A percentile compares a stretch with the other conserved stretches of the same genome.
Evolutionary conservation across 2,888 invertebrate genomes (phyloP).

Genomic region (Sarcophaga variegata): DNA sequence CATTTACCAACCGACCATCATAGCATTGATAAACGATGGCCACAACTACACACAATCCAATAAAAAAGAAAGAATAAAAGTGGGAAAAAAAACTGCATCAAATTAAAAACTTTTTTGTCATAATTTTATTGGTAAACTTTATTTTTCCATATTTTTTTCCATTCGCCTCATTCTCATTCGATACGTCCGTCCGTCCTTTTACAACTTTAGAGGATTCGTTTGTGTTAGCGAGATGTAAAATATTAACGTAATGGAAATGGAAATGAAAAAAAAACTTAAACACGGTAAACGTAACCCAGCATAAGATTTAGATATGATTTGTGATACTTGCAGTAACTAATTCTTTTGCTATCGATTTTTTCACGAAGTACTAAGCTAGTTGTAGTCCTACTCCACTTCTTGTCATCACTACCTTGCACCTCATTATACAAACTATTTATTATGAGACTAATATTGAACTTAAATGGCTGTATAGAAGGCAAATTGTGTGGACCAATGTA

Average conservation of each 20-base stretch:
- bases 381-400: too few relatives aligned
- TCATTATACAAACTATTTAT: too few relatives aligned
- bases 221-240: conserved; percentile 35
- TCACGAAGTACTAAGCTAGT: too few relatives aligned
- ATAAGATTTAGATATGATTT: background rate
- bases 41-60: background rate
- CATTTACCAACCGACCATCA: background rate
- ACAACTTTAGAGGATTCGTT: background rate
- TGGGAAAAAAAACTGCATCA: conserved; percentile 70
- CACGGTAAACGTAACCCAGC: conserved; percentile 53
- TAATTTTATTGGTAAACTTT: conserved; percentile 79
- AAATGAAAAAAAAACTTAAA: conserved; percentile 55
- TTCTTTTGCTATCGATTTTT: too few relatives aligned
- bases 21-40: conserved; percentile 22
- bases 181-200: conserved; percentile 21
- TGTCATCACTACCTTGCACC: too few relatives aligned
- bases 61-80: background rate
- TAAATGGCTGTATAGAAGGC: too few relatives aligned
- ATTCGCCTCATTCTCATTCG: conserved; percentile 11
- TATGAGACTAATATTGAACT: too few relatives aligned
- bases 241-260: conserved; percentile 38
- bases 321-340: too few relatives aligned
- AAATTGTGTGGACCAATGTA: too few relatives aligned
- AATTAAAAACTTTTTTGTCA: conserved; percentile 76
- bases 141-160: conserved; percentile 51